Base-by-base conservation (phyloP, 2,797 vertebrate species). In the Dicrostonyx torquatus region DNA sequence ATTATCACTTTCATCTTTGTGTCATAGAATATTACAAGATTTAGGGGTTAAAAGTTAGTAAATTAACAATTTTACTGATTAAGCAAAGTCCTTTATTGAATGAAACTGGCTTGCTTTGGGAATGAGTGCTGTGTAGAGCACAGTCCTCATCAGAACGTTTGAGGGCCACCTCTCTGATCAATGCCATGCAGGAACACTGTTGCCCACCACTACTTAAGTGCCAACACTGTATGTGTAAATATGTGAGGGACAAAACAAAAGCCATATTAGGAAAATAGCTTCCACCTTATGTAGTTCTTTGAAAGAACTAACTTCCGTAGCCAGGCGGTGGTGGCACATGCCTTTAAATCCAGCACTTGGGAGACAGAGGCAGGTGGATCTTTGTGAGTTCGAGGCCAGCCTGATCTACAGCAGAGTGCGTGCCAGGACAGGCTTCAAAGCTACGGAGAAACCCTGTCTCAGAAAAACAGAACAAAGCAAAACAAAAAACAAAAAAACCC, bases 11-110 rank as follows among this genome's bases (percentile, higher is more conserved):
- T 86, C 13, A 43, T 43, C 68, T 80, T 85, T 68, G 68, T 53
- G 34, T 91, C 8, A 88, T 2, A 53, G 48, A 80, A 15, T 60
- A 95, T 40, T 66, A 94, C 40, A 89, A 91, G 37, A 94, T 4
- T 9, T 5, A 80, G 48, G 50, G 43, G 26, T 26, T 34, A 89
- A 72, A 90, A 91, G 64, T 75, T 58, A 90, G 45, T 53, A 91
- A 82, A 48, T 48, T 70, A 78, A 50, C 4, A 66, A 66, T 90
- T 85, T 87, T 34, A 89, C 45, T 72, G 34, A 70, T 43, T 91
- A 22, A 77, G 84, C 14, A 77, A 92, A 12, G 3, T 87, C 31
- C 29, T 34, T 80, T 92, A 87, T 45, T 45, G 4, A 89, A 77
- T 40, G 50, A 87, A 79, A 75, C 1, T 82, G 76, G 34, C 29